Evolutionary conservation across 1,140 invertebrate genomes (phyloP).

Genomic region (Aphaenogaster floridana): DNA sequence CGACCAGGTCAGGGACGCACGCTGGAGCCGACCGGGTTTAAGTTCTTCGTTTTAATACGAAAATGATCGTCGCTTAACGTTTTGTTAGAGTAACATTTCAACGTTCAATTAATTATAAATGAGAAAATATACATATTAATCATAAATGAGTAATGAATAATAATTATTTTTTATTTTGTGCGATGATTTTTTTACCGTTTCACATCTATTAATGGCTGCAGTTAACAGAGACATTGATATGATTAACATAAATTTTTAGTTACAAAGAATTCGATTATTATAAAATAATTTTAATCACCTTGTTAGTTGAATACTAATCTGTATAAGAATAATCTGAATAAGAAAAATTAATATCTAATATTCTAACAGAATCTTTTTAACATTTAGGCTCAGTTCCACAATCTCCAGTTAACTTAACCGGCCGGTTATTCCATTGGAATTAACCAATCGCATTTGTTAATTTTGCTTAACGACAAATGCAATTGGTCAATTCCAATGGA

Average conservation of each 20-base stretch:
- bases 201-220: background rate
- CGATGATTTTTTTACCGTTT: background rate
- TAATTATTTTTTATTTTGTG: background rate
- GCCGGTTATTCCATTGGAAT: no score
- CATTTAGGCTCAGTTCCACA: no score
- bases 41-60: background rate
- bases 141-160: background rate
- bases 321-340: background rate
- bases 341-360: background rate
- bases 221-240: background rate
- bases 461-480: no score
- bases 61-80: background rate
- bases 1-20: conserved; percentile 65
- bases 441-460: no score
- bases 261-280: background rate
- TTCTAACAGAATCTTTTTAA: background rate
- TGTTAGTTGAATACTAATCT: background rate
- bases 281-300: background rate
- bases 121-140: no score
- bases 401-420: no score
- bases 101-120: conserved; percentile 8
- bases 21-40: background rate
- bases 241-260: background rate
- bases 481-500: no score
- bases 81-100: background rate